Base-by-base conservation (phyloP, 2,888 invertebrate genomes). In the Onchidella celtica region DNA sequence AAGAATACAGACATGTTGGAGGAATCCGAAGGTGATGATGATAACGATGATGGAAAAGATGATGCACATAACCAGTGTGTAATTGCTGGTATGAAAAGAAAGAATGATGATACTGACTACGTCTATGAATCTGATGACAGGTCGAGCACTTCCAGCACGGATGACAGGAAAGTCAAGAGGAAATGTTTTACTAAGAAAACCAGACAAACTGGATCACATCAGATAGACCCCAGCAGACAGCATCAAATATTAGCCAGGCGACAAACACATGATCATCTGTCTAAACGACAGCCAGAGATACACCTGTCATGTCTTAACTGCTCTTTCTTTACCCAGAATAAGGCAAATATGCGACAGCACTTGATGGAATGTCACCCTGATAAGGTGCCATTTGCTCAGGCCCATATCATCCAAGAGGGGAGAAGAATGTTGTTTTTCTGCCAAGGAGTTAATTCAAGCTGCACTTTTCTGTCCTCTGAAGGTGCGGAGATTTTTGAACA, bases 401-500 rank as follows among this genome's bases (percentile, higher is more conserved):
- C 63, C 6, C 21, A 27, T 3, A 11, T 70, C 27, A 21, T 32
- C 27, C 29, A 27, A 11, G 29, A 63, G 11, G 57, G n/a, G 17
- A 72, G 72, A 36, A 47, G 34, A 6, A 17, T 63, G 4, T 0
- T 79, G 32, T 79, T 72, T 63, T 79, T 79, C 21, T 79, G 79
- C 27, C 27, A n/a, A 32, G 79, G 79, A 3, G 38, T 40, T 17
- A 34, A 79, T 36, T 40, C 70, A 40, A n/a, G 17, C 4, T 79
- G 79, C 63, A 63, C 38, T 3, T 79, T 72, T 47, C 3, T 21
- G 14, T 70, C 79, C 11, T 27, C 17, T 34, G 47, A 79, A 65
- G 63, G 47, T 32, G 29, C 65, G 6, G 79, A 79, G 14, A 79
- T 79, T 72, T 72, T 79, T 61, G 32, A 70, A 24, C 79, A 79